Evolutionary conservation across 2,888 invertebrate genomes (phyloP).

Genomic region (Atrina japonica): DNA sequence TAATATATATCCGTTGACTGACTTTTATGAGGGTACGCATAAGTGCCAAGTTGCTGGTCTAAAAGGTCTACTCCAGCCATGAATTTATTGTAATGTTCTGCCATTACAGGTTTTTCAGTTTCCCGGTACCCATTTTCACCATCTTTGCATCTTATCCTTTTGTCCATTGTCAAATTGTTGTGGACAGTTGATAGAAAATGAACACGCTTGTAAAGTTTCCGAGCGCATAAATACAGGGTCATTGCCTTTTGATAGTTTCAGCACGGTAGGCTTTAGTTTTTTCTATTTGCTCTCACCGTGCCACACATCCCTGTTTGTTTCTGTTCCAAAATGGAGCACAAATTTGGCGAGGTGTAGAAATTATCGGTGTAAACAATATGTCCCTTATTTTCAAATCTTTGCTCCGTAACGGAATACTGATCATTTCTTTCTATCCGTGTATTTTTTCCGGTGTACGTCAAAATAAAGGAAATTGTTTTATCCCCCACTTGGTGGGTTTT

Average conservation of each 20-base stretch:
- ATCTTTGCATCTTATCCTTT: constrained; percentile 18
- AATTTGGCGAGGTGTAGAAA: constrained; percentile 36
- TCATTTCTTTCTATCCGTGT: too few relatives aligned
- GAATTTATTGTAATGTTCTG: constrained; percentile 33
- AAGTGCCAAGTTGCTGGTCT: constrained; percentile 33
- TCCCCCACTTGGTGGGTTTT: constrained; percentile 1
- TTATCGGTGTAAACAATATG: constrained; percentile 40
- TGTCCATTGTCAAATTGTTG: constrained; percentile 14
- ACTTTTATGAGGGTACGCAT: constrained; percentile 30
- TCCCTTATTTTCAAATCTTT: constrained; percentile 40
- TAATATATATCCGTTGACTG: constrained; percentile 47
- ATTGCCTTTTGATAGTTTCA: constrained; percentile 38
- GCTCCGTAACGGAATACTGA: background rate
- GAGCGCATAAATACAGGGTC: constrained; percentile 50
- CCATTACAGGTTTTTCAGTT: constrained; percentile 33
- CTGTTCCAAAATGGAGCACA: constrained; percentile 32
- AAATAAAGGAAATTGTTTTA: constrained; percentile 38
- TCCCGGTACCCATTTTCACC: constrained; percentile 10
- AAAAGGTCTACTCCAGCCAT: constrained; percentile 36
- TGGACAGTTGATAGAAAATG: background rate
- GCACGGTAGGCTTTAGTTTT: constrained; percentile 26
- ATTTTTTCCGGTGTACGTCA: constrained; percentile 16
- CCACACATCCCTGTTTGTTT: constrained; percentile 35
- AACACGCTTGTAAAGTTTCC: constrained; percentile 42
- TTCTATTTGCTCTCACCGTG: constrained; percentile 41